phyloP scores from a whole-genome alignment of 1,140 invertebrate genomes.

The Rhagoletis zephyria region DNA sequence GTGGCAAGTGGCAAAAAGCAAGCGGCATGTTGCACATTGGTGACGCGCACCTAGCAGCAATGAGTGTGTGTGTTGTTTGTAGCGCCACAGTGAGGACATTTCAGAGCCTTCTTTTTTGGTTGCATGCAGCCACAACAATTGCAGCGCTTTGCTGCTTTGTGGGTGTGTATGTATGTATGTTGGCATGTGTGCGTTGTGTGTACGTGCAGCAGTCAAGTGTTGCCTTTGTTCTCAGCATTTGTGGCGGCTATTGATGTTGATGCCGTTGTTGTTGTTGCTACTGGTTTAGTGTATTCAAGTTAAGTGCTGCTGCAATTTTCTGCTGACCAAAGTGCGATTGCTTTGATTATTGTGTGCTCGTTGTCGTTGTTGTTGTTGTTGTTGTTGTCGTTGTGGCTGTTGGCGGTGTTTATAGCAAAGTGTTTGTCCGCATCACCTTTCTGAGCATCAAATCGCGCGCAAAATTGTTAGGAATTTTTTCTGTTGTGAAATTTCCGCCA shows the following conservation, averaged over 20 bases:
- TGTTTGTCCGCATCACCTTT: constrained; percentile 38
- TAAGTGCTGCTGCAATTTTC: constrained; percentile 11
- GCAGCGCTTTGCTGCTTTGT: neutral
- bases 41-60: neutral
- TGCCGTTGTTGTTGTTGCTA: neutral
- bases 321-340: constrained; percentile 10
- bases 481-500: constrained; percentile 3
- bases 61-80: neutral
- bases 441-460: constrained; percentile 42
- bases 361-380: no score
- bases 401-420: constrained; percentile 9
- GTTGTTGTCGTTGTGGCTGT: neutral
- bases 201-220: constrained; percentile 20
- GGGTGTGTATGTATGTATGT: neutral
- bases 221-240: constrained; percentile 38
- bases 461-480: constrained; percentile 39
- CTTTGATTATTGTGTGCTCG: neutral
- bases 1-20: neutral
- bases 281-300: neutral
- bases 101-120: neutral
- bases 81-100: neutral
- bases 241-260: neutral
- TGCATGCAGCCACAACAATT: constrained; percentile 24
- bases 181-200: neutral
- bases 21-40: neutral